These are phyloP conservation scores for Hyles vespertilio DNA, from an alignment of 1,140 invertebrate species.

Conservation along the genomic window DNA sequence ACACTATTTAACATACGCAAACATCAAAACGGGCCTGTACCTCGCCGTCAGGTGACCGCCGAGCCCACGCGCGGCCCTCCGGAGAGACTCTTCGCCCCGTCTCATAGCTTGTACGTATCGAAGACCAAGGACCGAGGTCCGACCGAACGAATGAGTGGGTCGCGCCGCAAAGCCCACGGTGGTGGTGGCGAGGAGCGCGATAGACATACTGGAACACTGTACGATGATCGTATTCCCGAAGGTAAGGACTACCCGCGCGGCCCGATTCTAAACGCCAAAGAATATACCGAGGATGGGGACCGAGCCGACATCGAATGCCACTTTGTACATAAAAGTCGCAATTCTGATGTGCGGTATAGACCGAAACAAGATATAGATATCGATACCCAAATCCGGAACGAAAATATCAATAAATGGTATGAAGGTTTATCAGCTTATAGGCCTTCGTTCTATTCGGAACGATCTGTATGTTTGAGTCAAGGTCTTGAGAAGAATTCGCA, in stretches of 20 bases:
- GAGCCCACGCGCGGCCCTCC: conserved; percentile 3
- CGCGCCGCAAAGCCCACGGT: conserved; percentile 15
- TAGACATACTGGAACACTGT: not conserved
- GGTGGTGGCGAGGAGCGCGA: conserved; percentile 4
- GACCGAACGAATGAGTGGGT: conserved; percentile 27
- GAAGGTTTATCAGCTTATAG: conserved; percentile 20
- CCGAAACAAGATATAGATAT: not conserved
- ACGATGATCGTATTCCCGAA: not conserved
- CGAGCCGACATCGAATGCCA: too few species aligned
- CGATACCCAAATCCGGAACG: conserved; percentile 19
- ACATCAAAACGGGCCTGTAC: conserved; percentile 8
- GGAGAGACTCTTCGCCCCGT: conserved; percentile 8
- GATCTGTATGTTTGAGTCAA: not conserved
- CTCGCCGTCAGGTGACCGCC: conserved; percentile 9
- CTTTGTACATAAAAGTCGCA: not conserved
- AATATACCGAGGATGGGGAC: not conserved
- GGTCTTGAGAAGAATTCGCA: not conserved
- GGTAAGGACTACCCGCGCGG: conserved; percentile 25
- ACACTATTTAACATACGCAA: conserved; percentile 2
- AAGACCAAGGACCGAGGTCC: conserved; percentile 22
- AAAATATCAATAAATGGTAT: conserved; percentile 45
- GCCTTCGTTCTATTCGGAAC: not conserved
- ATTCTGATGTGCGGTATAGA: conserved; percentile 1
- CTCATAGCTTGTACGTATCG: conserved; percentile 17
- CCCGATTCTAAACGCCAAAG: conserved; percentile 13